phyloP scores from a whole-genome alignment of 2,113 vertebrate species.

The Eonycteris spelaea region DNA sequence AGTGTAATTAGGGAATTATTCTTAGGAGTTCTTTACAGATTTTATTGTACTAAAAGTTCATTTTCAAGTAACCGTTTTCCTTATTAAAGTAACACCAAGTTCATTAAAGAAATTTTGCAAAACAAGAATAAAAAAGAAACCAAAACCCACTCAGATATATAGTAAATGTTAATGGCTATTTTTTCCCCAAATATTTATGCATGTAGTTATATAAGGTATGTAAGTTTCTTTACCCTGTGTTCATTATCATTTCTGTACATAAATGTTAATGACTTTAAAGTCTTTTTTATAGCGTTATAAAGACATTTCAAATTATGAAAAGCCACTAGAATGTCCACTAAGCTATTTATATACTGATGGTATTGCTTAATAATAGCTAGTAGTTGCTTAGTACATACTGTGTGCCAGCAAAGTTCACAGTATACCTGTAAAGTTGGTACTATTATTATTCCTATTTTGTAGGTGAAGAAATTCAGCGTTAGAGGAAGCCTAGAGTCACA shows the following conservation, averaged over 20 bases:
- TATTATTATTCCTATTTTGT: constrained; percentile 10
- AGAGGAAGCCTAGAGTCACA: not conserved
- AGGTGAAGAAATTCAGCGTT: not conserved
- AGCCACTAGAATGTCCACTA: not conserved
- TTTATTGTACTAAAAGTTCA: not conserved
- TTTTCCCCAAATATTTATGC: not conserved
- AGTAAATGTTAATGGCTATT: not conserved
- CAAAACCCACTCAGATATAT: not conserved
- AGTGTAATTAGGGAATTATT: not conserved
- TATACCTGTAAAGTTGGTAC: not conserved
- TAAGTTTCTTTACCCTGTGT: not conserved
- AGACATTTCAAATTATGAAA: constrained; percentile 19
- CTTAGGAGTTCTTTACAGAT: not conserved
- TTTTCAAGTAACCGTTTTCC: not conserved
- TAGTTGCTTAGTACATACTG: not conserved
- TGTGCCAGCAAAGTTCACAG: not conserved
- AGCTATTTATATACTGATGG: not conserved
- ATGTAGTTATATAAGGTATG: not conserved
- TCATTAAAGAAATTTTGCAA: constrained; percentile 23
- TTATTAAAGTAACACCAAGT: not conserved
- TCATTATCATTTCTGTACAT: not conserved
- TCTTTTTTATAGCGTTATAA: not conserved
- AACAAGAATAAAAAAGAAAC: not conserved
- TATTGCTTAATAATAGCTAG: not conserved
- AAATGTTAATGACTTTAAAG: not conserved